These are phyloP conservation scores for Burhinus bistriatus DNA, from an alignment of 2,113 vertebrate species.

Conservation along the genomic window DNA sequence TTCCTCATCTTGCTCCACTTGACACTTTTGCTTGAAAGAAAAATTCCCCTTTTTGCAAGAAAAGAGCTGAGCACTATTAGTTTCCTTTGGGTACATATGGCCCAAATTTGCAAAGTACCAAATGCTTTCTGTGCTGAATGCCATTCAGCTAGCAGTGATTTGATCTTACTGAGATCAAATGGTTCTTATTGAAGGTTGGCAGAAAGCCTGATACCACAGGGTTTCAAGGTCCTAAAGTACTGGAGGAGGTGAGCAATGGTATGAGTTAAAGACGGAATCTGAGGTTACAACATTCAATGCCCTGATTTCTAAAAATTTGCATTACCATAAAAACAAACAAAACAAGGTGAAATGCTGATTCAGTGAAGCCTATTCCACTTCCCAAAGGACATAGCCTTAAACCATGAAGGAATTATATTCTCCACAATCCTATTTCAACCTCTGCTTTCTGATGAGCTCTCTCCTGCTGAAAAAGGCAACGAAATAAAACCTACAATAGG, in stretches of 20 bases:
- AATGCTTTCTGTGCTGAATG: neutral
- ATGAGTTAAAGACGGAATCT: neutral
- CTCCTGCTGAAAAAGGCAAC: neutral
- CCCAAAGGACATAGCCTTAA: neutral
- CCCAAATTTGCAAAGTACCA: neutral
- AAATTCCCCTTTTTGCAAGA: neutral
- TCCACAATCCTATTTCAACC: neutral
- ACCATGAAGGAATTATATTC: neutral
- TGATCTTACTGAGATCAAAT: neutral
- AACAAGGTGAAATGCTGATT: neutral
- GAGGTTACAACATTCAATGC: neutral
- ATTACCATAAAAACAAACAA: neutral
- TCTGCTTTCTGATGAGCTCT: neutral
- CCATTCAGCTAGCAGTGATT: neutral
- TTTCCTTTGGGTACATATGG: neutral
- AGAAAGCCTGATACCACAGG: neutral
- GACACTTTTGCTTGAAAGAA: neutral
- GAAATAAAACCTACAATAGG: neutral
- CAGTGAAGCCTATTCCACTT: neutral
- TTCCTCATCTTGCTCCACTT: neutral
- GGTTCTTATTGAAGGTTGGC: neutral
- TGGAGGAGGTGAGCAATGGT: neutral
- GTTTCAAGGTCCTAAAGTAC: neutral
- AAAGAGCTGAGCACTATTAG: neutral
- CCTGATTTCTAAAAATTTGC: neutral